Evolutionary conservation across 2,113 vertebrate species (phyloP).

Genomic region (Rhynchopsitta pachyrhyncha): DNA sequence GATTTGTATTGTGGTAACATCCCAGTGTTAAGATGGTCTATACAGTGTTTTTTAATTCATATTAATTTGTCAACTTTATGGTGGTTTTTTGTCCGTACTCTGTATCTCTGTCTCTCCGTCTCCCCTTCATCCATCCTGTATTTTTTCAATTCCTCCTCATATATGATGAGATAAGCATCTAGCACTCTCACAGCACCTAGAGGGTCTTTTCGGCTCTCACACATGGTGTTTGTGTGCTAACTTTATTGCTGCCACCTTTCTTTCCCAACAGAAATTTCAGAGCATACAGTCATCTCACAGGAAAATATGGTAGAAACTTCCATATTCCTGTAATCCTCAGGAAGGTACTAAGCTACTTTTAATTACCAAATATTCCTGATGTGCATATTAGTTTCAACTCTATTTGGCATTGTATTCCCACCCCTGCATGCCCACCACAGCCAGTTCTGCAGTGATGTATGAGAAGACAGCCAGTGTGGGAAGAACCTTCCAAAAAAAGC

Average conservation of each 20-base stretch:
- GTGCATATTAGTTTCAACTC: neutral
- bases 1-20: neutral
- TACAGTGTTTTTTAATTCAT: neutral
- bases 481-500: neutral
- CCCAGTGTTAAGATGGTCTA: neutral
- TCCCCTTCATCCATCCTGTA: neutral
- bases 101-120: neutral
- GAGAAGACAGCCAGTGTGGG: neutral
- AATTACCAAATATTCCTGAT: neutral
- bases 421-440: neutral
- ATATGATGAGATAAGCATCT: neutral
- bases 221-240: neutral
- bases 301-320: neutral
- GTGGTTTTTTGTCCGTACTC: neutral
- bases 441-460: neutral
- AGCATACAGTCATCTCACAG: neutral
- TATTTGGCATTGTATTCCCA: neutral
- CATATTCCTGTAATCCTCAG: neutral
- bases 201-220: neutral
- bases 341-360: neutral
- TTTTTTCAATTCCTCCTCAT: neutral
- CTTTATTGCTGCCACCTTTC: neutral
- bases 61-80: neutral
- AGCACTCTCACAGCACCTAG: neutral
- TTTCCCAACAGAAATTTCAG: neutral